These are phyloP conservation scores for Gymnarchus niloticus DNA, from an alignment of 2,113 vertebrate species.

Conservation along the genomic window DNA sequence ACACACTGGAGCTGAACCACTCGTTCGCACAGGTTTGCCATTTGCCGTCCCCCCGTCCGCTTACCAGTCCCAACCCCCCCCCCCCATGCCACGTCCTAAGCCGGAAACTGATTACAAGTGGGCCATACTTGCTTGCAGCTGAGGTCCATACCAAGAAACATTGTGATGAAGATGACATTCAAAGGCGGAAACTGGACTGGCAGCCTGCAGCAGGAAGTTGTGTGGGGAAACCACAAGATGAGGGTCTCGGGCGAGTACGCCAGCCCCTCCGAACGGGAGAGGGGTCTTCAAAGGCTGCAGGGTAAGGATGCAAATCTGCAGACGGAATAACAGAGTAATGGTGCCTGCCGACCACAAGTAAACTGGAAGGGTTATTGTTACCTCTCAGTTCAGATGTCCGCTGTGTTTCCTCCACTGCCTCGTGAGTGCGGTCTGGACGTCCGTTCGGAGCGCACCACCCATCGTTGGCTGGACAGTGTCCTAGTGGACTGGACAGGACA, in stretches of 20 bases:
- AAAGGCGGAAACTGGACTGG: conserved; percentile 49
- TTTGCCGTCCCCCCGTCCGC: neutral
- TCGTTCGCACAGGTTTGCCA: conserved; percentile 63
- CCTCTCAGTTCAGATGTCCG: conserved; percentile 58
- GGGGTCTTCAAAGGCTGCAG: conserved; percentile 53
- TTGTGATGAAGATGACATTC: conserved; percentile 50
- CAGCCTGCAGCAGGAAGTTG: conserved; percentile 50
- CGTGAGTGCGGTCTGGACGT: conserved; percentile 51
- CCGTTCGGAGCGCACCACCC: conserved; percentile 45
- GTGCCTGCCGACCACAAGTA: neutral
- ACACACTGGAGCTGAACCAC: conserved; percentile 60
- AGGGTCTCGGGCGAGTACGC: conserved; percentile 52
- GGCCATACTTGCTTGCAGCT: conserved; percentile 46
- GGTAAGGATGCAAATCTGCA: conserved; percentile 46
- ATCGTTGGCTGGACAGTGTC: conserved; percentile 48
- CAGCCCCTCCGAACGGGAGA: conserved; percentile 50
- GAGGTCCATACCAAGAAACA: conserved; percentile 53
- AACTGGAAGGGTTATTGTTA: neutral
- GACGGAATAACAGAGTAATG: neutral
- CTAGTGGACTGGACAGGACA: conserved; percentile 60
- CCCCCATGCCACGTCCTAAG: no score
- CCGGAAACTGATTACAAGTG: neutral
- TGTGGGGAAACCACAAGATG: conserved; percentile 63
- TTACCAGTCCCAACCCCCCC: no score
- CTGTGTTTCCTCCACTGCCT: conserved; percentile 48